Evolutionary conservation across 2,113 vertebrate species (phyloP).

Genomic region (Danio rerio): DNA sequence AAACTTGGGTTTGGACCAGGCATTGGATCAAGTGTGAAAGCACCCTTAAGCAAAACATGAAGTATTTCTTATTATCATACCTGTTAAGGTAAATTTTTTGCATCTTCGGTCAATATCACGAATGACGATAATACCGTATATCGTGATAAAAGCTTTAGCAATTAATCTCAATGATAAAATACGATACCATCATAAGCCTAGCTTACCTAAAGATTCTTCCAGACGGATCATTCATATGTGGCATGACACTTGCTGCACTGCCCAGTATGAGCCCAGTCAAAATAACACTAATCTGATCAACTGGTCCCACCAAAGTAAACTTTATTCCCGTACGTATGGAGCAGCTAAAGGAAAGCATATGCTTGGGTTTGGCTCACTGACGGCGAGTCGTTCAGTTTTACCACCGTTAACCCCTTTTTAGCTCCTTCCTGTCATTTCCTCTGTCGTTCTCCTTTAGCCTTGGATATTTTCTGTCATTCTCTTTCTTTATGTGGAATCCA

Average conservation of each 20-base stretch:
- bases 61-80: too few relatives aligned
- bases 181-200: too few relatives aligned
- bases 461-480: not conserved
- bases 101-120: too few relatives aligned
- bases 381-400: slow-evolving; percentile 28
- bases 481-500: slow-evolving; percentile 22
- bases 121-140: too few relatives aligned
- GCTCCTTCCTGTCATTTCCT: slow-evolving; percentile 9
- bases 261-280: not conserved
- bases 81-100: too few relatives aligned
- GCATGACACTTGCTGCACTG: not conserved
- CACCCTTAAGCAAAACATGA: too few relatives aligned
- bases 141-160: too few relatives aligned
- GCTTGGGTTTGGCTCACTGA: slow-evolving; percentile 10
- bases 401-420: slow-evolving; percentile 17
- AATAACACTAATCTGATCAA: slow-evolving; percentile 15
- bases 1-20: too few relatives aligned
- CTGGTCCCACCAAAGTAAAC: not conserved
- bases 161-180: too few relatives aligned
- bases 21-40: too few relatives aligned
- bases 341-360: slow-evolving; percentile 7
- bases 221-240: slow-evolving; percentile 27
- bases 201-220: slow-evolving; percentile 4
- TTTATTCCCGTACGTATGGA: slow-evolving; percentile 1
- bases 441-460: not conserved